These are phyloP conservation scores for Cantharis rufa DNA, from an alignment of 2,888 invertebrate genomes.

Conservation along the genomic window DNA sequence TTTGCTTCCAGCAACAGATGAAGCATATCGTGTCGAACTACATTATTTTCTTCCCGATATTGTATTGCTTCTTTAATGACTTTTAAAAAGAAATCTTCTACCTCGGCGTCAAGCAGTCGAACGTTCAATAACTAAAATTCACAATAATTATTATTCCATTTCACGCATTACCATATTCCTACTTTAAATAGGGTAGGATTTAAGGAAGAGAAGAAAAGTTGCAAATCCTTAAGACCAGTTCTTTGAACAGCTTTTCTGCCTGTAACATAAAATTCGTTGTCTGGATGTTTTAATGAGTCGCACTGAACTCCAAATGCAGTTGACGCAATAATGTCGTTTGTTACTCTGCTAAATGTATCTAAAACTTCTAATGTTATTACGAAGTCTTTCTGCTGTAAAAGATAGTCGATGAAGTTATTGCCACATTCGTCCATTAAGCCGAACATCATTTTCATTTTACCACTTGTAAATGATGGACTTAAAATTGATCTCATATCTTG, in stretches of 20 bases:
- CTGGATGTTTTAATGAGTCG: neutral
- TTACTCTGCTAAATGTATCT: too few species aligned
- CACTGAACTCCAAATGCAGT: slow-evolving; percentile 1
- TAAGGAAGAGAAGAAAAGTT: neutral
- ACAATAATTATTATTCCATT: too few species aligned
- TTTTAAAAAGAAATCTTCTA: too few species aligned
- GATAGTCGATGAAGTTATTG: neutral
- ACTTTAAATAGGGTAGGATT: neutral
- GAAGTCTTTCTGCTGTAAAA: neutral
- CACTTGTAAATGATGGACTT: slow-evolving; percentile 50
- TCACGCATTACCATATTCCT: too few species aligned
- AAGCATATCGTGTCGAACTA: too few species aligned
- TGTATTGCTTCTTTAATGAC: too few species aligned
- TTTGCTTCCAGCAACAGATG: too few species aligned
- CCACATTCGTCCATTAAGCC: slow-evolving; percentile 34
- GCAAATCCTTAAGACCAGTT: too few species aligned
- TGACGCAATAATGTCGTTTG: neutral
- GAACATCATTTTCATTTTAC: slow-evolving; percentile 50
- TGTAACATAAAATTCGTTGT: neutral
- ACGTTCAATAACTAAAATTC: too few species aligned
- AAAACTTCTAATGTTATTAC: too few species aligned
- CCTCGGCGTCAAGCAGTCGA: too few species aligned
- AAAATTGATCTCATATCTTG: slow-evolving; percentile 32
- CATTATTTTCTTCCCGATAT: too few species aligned
- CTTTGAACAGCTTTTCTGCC: neutral